These are phyloP conservation scores for Rutilus rutilus DNA, from an alignment of 2,113 vertebrate genomes.

Conservation along the genomic window DNA sequence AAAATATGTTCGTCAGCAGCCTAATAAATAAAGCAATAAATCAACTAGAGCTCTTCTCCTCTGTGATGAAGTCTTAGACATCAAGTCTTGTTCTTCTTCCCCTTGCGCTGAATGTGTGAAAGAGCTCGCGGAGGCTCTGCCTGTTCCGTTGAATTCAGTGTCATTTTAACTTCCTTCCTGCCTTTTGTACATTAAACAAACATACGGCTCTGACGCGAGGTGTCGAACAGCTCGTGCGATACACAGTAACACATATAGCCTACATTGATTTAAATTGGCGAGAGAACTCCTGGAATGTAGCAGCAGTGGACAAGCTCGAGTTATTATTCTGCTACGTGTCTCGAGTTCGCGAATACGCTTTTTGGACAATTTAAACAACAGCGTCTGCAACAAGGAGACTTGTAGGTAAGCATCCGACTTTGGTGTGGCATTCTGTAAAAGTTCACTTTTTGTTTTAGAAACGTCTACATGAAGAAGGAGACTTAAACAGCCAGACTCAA, in stretches of 20 bases:
- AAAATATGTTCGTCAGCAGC: background rate
- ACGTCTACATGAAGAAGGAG: background rate
- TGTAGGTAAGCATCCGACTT: conserved; percentile 25
- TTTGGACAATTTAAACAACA: background rate
- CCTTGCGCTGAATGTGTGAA: conserved; percentile 40
- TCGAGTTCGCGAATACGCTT: background rate
- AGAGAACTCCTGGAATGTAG: conserved; percentile 25
- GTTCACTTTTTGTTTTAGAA: background rate
- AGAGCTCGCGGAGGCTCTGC: conserved; percentile 46
- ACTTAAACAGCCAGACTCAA: background rate
- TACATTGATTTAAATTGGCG: background rate
- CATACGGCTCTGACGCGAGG: conserved; percentile 45
- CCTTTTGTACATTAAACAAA: conserved; percentile 63
- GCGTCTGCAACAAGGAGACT: conserved; percentile 10
- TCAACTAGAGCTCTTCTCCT: background rate
- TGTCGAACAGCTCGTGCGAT: conserved; percentile 30
- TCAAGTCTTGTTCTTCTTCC: conserved; percentile 43
- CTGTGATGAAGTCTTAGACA: background rate
- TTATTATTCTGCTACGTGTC: conserved; percentile 6
- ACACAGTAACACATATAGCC: background rate
- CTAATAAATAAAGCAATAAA: conserved; percentile 19
- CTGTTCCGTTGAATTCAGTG: conserved; percentile 60
- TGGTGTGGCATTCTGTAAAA: background rate
- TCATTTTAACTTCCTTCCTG: conserved; percentile 67
- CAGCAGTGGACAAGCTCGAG: background rate